A percentile compares a stretch with the other conserved stretches of the same genome.
Conservation (phyloP, 2,797 vertebrate genomes). For the Esox masquinongy region DNA sequence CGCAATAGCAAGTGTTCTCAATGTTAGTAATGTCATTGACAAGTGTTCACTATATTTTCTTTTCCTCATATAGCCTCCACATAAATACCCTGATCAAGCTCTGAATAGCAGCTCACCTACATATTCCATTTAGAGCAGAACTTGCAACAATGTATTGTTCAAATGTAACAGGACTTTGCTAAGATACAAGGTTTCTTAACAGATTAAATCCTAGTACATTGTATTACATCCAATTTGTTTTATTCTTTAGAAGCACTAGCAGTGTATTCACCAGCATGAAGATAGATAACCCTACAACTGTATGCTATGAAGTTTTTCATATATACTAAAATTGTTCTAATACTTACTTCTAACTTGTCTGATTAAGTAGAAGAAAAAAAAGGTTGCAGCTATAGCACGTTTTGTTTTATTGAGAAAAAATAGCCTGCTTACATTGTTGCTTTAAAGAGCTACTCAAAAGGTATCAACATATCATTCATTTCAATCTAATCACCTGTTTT, state of each 20-base stretch:
- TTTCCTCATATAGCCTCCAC: conserved; percentile 3
- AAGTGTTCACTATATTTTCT: conserved; percentile 28
- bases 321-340: not conserved
- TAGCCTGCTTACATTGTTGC: not conserved
- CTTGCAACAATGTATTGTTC: not conserved
- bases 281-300: not conserved
- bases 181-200: not conserved
- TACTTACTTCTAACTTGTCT: not conserved
- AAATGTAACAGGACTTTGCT: not conserved
- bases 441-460: not conserved
- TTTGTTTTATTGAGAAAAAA: not conserved
- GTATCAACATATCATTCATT: not conserved
- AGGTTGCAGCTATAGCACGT: not conserved
- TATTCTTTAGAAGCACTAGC: not conserved
- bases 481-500: not conserved
- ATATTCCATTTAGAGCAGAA: not conserved
- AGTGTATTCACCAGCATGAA: not conserved
- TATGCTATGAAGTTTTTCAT: not conserved
- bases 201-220: not conserved
- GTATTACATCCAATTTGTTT: not conserved
- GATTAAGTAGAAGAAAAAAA: not conserved
- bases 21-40: not conserved
- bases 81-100: not conserved
- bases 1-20: not conserved
- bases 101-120: not conserved